Evolutionary conservation across 2,888 invertebrate species (phyloP).

Genomic region (Megalurothrips usitatus): DNA sequence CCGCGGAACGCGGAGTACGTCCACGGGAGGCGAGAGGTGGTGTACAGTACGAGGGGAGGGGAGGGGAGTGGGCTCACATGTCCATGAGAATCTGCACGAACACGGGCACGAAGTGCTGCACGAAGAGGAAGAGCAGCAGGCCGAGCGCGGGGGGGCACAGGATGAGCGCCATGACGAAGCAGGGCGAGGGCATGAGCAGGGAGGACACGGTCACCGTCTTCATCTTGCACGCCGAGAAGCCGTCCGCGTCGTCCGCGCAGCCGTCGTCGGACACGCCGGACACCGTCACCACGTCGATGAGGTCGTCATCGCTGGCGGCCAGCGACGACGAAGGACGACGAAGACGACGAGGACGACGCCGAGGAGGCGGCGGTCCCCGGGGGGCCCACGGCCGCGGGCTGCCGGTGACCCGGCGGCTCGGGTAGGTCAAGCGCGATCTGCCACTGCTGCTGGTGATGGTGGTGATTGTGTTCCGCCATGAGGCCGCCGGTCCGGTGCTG

Average conservation of each 20-base stretch:
- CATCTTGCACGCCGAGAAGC: constrained; percentile 2
- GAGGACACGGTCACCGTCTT: constrained; percentile 1
- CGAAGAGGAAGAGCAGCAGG: not conserved
- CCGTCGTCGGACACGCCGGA: not conserved
- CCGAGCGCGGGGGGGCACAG: not conserved
- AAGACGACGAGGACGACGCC: not conserved
- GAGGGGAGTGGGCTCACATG: not conserved
- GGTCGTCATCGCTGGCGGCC: not conserved
- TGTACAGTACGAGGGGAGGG: no score
- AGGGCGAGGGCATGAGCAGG: constrained; percentile 13
- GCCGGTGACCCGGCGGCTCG: not conserved
- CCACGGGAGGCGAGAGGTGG: no score
- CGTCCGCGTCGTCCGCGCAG: not conserved
- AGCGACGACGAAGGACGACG: not conserved
- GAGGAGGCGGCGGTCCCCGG: not conserved
- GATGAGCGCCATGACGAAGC: not conserved
- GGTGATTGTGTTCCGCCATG: no score
- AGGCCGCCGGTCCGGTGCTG: not conserved
- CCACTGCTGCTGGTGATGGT: not conserved
- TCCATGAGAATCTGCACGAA: constrained; percentile 7
- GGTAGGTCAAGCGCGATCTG: not conserved
- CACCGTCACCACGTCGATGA: not conserved
- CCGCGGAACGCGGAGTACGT: no score
- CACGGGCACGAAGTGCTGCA: constrained; percentile 1
- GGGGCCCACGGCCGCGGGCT: not conserved